Evolutionary conservation across 2,888 invertebrate genomes (phyloP).

Genomic region (Zaprionus bogoriensis): DNA sequence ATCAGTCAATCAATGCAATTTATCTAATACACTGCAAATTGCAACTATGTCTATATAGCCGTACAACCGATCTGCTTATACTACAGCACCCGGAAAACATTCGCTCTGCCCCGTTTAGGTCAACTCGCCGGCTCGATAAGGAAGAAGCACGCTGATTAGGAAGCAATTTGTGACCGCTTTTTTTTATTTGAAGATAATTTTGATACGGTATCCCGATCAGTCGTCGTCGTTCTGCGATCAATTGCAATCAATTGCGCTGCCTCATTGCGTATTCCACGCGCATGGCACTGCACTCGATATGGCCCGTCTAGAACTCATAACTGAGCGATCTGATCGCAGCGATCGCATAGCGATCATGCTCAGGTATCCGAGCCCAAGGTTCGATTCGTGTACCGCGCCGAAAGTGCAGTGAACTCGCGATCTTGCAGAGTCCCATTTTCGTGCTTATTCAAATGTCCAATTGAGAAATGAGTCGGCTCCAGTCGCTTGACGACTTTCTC

Average conservation of each 20-base stretch:
- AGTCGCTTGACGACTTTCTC: slow-evolving; percentile 62
- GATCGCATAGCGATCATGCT: neutral
- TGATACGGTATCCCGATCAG: neutral
- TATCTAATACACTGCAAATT: neutral
- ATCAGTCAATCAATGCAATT: neutral
- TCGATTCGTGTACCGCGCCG: neutral
- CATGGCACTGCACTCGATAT: neutral
- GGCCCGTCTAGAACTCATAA: neutral
- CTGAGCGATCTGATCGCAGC: neutral
- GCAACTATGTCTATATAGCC: neutral
- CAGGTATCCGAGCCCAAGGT: neutral
- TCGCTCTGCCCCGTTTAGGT: neutral
- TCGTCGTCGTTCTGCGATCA: neutral
- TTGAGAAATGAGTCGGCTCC: neutral
- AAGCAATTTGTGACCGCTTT: neutral
- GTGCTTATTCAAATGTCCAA: slow-evolving; percentile 4
- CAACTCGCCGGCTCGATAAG: neutral
- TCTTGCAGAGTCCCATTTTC: slow-evolving; percentile 10
- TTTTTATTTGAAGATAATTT: neutral
- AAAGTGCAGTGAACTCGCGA: slow-evolving; percentile 1
- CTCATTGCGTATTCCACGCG: neutral
- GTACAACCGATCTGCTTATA: neutral
- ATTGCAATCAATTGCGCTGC: neutral
- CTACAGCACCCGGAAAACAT: neutral
- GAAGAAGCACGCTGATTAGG: neutral